phyloP scores from a whole-genome alignment of 2,797 vertebrate genomes.

The Xerus rutilus region DNA sequence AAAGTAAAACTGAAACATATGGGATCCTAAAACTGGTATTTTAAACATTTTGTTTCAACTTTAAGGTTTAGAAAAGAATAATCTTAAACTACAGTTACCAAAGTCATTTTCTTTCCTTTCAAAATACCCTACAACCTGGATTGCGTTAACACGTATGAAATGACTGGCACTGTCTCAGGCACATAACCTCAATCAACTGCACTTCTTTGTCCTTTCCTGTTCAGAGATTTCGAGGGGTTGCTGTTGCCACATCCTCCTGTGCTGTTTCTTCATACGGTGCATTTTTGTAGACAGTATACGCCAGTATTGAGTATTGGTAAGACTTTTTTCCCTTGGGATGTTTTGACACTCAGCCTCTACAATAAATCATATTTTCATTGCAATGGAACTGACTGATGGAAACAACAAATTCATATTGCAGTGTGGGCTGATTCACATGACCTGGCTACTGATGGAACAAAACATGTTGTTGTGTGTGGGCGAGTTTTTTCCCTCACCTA shows the following conservation, averaged over 20 bases:
- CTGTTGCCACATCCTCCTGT: neutral
- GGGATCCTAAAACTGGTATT: slow-evolving; percentile 77
- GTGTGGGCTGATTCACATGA: neutral
- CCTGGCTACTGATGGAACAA: neutral
- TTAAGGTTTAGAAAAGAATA: slow-evolving; percentile 83
- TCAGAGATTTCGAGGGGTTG: neutral
- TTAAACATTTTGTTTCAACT: slow-evolving; percentile 79
- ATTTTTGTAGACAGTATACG: neutral
- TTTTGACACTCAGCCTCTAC: slow-evolving; percentile 32
- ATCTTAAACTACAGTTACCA: slow-evolving; percentile 69
- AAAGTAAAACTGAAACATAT: slow-evolving; percentile 89
- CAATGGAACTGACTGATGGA: neutral
- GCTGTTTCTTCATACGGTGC: neutral
- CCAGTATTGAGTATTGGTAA: neutral
- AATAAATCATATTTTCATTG: slow-evolving; percentile 50
- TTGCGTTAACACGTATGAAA: neutral
- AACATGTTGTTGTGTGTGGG: neutral
- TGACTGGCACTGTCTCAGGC: neutral
- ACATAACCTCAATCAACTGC: neutral
- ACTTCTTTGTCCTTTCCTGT: neutral
- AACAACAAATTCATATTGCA: neutral
- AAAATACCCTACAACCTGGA: neutral
- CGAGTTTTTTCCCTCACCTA: neutral
- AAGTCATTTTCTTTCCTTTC: slow-evolving; percentile 81
- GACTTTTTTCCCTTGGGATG: neutral